Conservation (phyloP, 2,888 invertebrate genomes). For the Epistrophe eligans region DNA sequence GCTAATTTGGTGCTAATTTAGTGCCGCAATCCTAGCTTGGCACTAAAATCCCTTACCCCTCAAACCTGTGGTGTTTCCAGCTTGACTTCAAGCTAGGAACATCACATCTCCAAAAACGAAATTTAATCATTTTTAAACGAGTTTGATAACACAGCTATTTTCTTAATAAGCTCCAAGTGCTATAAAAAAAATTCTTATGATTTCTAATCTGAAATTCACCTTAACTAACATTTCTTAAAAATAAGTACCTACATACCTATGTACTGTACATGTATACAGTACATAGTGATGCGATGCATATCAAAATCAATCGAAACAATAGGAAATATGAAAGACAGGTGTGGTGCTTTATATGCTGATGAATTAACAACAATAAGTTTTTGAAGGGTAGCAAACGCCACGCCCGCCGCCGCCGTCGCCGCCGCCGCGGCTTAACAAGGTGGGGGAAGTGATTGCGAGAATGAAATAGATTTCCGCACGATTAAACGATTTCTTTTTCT, state of each 20-base stretch:
- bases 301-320: constrained; percentile 67
- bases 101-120: too few species aligned
- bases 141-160: too few species aligned
- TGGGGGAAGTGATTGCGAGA: constrained; percentile 56
- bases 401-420: too few species aligned
- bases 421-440: not conserved
- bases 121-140: too few species aligned
- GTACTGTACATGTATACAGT: not conserved
- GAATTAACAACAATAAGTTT: constrained; percentile 67
- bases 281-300: constrained; percentile 50
- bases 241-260: too few species aligned
- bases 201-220: not conserved
- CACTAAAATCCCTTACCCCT: too few species aligned
- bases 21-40: too few species aligned
- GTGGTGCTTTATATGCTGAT: constrained; percentile 62
- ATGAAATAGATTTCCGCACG: constrained; percentile 73
- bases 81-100: too few species aligned
- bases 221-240: not conserved
- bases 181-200: too few species aligned
- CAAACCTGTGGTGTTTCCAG: too few species aligned
- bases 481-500: constrained; percentile 74
- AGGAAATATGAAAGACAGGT: constrained; percentile 71
- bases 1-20: too few species aligned
- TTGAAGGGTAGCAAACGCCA: constrained; percentile 24
- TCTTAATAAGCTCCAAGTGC: too few species aligned